Evolutionary conservation across 2,888 invertebrate genomes (phyloP).

Genomic region (Leucoptera coffeella): DNA sequence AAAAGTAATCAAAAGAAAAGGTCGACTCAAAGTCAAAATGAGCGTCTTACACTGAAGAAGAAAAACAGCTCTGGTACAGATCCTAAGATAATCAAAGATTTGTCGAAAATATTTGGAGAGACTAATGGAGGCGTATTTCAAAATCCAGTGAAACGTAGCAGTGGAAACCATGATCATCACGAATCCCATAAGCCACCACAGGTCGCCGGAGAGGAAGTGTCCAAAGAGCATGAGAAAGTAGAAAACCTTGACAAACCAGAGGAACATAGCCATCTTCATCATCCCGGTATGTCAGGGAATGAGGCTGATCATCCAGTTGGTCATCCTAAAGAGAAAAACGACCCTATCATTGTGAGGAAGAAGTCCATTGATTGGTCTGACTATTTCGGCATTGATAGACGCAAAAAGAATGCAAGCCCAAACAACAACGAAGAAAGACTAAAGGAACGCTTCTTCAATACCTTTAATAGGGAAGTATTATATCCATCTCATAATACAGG

Average conservation of each 20-base stretch:
- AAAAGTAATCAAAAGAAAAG: conserved; percentile 18
- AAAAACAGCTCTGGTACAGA: conserved; percentile 54
- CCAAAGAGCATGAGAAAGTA: conserved; percentile 14
- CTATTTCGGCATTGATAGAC: conserved; percentile 76
- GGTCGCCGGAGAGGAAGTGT: conserved; percentile 15
- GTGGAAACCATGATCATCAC: conserved; percentile 24
- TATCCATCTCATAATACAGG: conserved; percentile 27
- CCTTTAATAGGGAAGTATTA: conserved; percentile 36
- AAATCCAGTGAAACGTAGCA: conserved; percentile 49
- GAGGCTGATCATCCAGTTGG: conserved; percentile 7
- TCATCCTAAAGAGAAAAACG: conserved; percentile 16
- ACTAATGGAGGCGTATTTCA: conserved; percentile 25
- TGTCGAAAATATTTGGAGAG: conserved; percentile 61
- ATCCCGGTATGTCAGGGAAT: conserved; percentile 18
- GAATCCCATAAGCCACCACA: conserved; percentile 30
- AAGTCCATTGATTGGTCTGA: conserved; percentile 84
- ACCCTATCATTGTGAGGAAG: conserved; percentile 58
- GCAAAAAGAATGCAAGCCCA: conserved; percentile 51
- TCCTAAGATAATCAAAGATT: conserved; percentile 62
- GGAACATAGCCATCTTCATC: conserved; percentile 8
- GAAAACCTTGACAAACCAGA: conserved; percentile 26
- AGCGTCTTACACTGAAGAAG: conserved; percentile 22
- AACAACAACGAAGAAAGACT: conserved; percentile 34
- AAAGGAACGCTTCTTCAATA: conserved; percentile 35
- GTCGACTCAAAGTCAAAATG: conserved; percentile 20